Conservation (phyloP, 2,797 vertebrate genomes). For the Sebastes wilsoni region DNA sequence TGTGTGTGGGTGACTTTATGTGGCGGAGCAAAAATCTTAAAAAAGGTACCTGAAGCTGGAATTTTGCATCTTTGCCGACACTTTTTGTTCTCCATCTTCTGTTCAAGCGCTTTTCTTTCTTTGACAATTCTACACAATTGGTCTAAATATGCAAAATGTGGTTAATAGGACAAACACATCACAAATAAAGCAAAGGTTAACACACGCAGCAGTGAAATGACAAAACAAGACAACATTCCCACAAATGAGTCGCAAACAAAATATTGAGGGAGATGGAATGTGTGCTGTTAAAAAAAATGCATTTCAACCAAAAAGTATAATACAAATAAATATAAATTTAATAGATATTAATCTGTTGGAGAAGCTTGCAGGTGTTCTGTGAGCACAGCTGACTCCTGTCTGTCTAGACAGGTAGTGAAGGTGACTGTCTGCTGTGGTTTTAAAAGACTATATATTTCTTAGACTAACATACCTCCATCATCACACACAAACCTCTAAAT, state of each 20-base stretch:
- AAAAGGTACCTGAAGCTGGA: slow-evolving; percentile 96
- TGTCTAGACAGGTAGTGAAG: slow-evolving; percentile 9
- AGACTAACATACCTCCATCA: slow-evolving; percentile 19
- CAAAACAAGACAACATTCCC: not conserved
- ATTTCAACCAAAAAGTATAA: slow-evolving; percentile 18
- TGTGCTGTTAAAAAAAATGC: slow-evolving; percentile 4
- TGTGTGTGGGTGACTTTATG: slow-evolving; percentile 1
- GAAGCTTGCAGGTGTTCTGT: slow-evolving; percentile 11
- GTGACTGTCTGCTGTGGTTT: not conserved
- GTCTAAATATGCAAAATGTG: slow-evolving; percentile 85
- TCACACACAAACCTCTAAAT: slow-evolving; percentile 6
- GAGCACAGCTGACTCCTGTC: not conserved
- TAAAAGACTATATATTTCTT: not conserved
- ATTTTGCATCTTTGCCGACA: slow-evolving; percentile 99
- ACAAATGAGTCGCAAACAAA: slow-evolving; percentile 50
- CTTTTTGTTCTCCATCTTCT: slow-evolving; percentile 99
- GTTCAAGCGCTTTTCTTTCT: slow-evolving; percentile 99
- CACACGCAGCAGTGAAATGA: slow-evolving; percentile 63
- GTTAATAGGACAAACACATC: slow-evolving; percentile 75
- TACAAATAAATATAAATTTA: not conserved
- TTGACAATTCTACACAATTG: slow-evolving; percentile 99
- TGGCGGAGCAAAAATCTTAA: slow-evolving; percentile 18
- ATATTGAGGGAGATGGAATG: slow-evolving; percentile 22
- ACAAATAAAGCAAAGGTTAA: slow-evolving; percentile 47
- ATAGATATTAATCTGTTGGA: slow-evolving; percentile 25